phyloP scores from a whole-genome alignment of 2,888 invertebrate genomes.

The Lithophane leautieri region DNA sequence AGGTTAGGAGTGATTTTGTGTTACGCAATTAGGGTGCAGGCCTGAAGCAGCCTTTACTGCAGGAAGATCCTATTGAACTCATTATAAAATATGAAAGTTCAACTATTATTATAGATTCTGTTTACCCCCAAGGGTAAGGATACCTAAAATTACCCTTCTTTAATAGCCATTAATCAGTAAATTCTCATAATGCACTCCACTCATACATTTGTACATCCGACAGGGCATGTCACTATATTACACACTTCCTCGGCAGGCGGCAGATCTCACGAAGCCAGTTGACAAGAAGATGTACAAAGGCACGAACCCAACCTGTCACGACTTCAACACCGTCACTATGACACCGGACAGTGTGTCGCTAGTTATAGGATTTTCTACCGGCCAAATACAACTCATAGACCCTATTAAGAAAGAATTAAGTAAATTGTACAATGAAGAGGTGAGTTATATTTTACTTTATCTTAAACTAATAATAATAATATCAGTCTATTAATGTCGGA shows the following conservation, averaged over 20 bases:
- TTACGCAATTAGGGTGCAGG: background rate
- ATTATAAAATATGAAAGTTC: background rate
- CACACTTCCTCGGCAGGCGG: constrained; percentile 91
- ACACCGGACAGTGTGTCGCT: constrained; percentile 96
- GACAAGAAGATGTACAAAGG: constrained; percentile 99
- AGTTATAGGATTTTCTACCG: constrained; percentile 99
- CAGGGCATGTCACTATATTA: constrained; percentile 62
- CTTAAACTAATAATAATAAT: background rate
- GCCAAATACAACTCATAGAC: constrained; percentile 99
- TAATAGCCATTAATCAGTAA: background rate
- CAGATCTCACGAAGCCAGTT: constrained; percentile 98
- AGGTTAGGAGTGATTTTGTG: too few species aligned
- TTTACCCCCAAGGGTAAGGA: too few species aligned
- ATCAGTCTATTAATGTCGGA: background rate
- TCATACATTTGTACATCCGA: constrained; percentile 54
- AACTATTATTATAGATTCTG: background rate
- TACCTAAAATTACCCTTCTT: background rate
- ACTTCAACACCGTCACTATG: constrained; percentile 97
- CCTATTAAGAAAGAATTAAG: constrained; percentile 98
- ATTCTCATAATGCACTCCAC: constrained; percentile 28
- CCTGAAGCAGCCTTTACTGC: background rate
- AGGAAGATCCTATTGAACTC: background rate
- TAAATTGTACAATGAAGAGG: constrained; percentile 99
- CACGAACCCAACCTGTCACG: constrained; percentile 99
- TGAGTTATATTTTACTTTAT: constrained; percentile 80